Evolutionary conservation across 2,888 invertebrate genomes (phyloP).

Genomic region (Pristionchus japonicus): DNA sequence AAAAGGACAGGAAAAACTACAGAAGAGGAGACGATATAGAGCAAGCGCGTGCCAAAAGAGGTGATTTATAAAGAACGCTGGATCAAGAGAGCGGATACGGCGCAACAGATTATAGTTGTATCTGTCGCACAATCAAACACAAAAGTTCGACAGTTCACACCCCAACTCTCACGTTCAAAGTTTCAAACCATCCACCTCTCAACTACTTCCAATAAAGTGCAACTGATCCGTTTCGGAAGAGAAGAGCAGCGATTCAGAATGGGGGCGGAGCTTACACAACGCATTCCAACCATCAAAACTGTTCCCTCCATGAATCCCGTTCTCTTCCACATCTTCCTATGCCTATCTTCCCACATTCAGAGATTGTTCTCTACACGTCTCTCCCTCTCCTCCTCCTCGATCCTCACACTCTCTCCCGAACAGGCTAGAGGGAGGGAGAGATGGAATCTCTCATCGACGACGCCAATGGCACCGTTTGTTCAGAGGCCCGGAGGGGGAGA

Average conservation of each 20-base stretch:
- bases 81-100: neutral
- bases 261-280: neutral
- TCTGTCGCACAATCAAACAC: neutral
- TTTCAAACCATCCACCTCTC: neutral
- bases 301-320: neutral
- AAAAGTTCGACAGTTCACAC: slow-evolving; percentile 1
- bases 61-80: neutral
- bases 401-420: neutral
- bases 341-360: neutral
- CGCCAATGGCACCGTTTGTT: slow-evolving; percentile 23
- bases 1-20: no score
- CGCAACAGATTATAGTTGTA: neutral
- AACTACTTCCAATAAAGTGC: neutral
- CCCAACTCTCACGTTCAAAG: neutral
- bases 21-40: neutral
- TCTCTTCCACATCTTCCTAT: neutral
- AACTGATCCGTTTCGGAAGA: neutral
- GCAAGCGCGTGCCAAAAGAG: neutral
- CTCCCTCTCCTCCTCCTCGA: neutral
- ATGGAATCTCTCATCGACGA: neutral
- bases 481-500: neutral
- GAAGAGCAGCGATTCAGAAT: no score
- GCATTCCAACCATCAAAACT: neutral
- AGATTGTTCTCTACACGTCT: neutral
- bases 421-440: neutral